These are phyloP conservation scores for Julus scandinavius DNA, from an alignment of 2,888 invertebrate species.

Conservation along the genomic window DNA sequence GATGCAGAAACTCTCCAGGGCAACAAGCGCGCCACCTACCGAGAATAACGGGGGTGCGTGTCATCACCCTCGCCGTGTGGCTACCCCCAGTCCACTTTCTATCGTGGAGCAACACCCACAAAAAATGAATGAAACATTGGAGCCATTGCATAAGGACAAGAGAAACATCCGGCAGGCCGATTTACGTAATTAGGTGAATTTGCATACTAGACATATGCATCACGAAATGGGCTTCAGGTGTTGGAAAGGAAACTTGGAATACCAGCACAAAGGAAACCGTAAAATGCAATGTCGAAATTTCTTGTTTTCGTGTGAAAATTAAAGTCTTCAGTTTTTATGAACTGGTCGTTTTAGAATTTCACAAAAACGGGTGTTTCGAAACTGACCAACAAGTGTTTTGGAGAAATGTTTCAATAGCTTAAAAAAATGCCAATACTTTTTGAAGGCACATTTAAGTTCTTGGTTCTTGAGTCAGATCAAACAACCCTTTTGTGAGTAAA, in stretches of 20 bases:
- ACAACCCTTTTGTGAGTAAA: background rate
- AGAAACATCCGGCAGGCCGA: slow-evolving; percentile 6
- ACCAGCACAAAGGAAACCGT: background rate
- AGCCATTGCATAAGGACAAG: background rate
- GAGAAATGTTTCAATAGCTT: background rate
- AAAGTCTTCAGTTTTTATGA: too few relatives aligned
- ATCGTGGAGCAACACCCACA: background rate
- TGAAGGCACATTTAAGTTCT: background rate
- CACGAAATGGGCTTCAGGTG: background rate
- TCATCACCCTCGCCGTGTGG: background rate
- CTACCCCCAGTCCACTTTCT: background rate
- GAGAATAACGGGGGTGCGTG: slow-evolving; percentile 37
- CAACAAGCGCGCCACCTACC: slow-evolving; percentile 34
- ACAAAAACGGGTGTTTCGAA: too few relatives aligned
- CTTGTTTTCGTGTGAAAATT: background rate
- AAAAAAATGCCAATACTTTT: background rate
- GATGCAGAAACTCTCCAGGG: slow-evolving; percentile 8
- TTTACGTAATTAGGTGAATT: slow-evolving; percentile 21
- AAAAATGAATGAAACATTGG: background rate
- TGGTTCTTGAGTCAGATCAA: background rate
- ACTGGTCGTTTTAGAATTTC: too few relatives aligned
- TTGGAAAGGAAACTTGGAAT: background rate
- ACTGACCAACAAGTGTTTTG: too few relatives aligned
- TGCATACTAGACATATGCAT: background rate
- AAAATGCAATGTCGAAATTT: background rate